Conservation (phyloP, 2,888 invertebrate species). For the Spisula solida region DNA sequence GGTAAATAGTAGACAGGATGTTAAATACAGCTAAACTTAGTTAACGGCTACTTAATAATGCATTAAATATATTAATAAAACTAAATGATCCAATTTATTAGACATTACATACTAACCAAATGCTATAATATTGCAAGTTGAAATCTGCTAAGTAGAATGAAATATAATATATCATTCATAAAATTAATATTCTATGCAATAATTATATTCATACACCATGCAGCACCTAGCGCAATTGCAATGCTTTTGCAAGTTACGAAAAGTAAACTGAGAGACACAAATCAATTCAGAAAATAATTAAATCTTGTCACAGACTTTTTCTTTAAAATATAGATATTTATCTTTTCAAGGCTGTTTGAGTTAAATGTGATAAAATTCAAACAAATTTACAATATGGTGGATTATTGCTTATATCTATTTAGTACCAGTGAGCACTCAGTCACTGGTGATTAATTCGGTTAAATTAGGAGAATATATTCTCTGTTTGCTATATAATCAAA, state of each 20-base stretch:
- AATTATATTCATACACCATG: background rate
- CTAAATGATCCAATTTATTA: background rate
- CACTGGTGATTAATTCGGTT: constrained; percentile 37
- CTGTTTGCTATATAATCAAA: constrained; percentile 11
- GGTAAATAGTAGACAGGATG: no score
- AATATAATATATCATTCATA: background rate
- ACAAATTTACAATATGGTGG: background rate
- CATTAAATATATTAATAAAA: background rate
- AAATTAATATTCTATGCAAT: background rate
- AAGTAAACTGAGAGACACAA: background rate
- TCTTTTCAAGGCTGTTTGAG: background rate
- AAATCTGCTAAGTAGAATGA: background rate
- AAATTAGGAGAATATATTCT: constrained; percentile 11
- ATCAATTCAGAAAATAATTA: constrained; percentile 7
- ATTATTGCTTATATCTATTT: background rate
- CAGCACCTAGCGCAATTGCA: background rate
- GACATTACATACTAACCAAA: background rate
- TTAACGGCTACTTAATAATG: background rate
- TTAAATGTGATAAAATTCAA: background rate
- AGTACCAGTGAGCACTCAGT: constrained; percentile 19
- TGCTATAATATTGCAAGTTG: background rate
- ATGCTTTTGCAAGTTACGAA: constrained; percentile 1
- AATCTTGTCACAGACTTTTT: background rate
- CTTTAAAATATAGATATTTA: constrained; percentile 7
- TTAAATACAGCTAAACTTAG: no score